Conservation (phyloP, 2,113 vertebrate genomes). For the Ranitomeya imitator region DNA sequence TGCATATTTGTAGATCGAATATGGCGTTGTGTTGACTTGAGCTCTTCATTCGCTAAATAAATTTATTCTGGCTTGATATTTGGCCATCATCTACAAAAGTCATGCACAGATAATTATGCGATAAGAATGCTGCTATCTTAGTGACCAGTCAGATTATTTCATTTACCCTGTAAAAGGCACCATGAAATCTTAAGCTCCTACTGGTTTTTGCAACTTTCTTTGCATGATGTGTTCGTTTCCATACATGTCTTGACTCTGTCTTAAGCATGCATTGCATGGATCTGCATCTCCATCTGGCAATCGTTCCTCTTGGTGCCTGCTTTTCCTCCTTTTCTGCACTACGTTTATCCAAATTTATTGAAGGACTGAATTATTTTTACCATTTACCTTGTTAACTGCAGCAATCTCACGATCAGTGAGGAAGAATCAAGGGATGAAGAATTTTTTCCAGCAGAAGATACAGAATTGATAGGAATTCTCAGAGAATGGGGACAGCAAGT, state of each 20-base stretch:
- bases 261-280: slow-evolving; percentile 40
- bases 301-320: background rate
- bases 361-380: background rate
- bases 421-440: slow-evolving; percentile 9
- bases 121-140: background rate
- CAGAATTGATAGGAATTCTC: slow-evolving; percentile 38
- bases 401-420: slow-evolving; percentile 10
- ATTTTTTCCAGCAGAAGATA: background rate
- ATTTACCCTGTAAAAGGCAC: background rate
- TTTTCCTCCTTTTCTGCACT: slow-evolving; percentile 1
- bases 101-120: no score
- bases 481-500: slow-evolving; percentile 56
- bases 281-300: background rate
- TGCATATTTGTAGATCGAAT: background rate
- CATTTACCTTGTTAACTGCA: slow-evolving; percentile 26
- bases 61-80: background rate
- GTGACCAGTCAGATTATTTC: background rate
- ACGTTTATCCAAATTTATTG: background rate
- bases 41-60: background rate
- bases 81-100: background rate
- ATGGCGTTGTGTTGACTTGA: background rate
- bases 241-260: background rate
- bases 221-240: background rate
- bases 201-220: background rate
- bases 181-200: background rate